phyloP scores from a whole-genome alignment of 2,113 vertebrate genomes.

The Myrmophylax atrothorax region DNA sequence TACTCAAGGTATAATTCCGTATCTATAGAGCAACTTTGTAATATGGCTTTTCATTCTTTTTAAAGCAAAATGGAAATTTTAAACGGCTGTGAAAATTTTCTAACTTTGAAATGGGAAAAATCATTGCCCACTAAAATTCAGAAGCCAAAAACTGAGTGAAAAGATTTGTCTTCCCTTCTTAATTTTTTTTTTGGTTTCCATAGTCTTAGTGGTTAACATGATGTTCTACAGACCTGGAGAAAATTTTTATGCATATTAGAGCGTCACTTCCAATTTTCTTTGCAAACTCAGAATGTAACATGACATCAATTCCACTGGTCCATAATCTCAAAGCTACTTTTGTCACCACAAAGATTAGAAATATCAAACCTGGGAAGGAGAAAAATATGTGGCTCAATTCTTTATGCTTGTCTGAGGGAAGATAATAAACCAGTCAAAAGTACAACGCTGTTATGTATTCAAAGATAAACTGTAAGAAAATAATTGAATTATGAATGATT shows the following conservation, averaged over 20 bases:
- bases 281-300: not conserved
- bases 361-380: not conserved
- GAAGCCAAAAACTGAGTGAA: not conserved
- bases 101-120: not conserved
- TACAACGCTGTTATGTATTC: not conserved
- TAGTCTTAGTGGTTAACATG: not conserved
- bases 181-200: not conserved
- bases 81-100: not conserved
- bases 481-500: not conserved
- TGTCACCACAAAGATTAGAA: not conserved
- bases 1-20: not conserved
- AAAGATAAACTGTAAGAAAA: not conserved
- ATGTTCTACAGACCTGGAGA: not conserved
- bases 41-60: not conserved
- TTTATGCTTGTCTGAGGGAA: not conserved
- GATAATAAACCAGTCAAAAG: not conserved
- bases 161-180: rapidly evolving
- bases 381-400: not conserved
- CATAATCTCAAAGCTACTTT: not conserved
- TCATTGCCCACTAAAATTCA: not conserved
- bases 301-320: not conserved
- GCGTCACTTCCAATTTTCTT: not conserved
- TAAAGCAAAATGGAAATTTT: not conserved
- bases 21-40: rapidly evolving
- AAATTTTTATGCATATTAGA: not conserved